Percentiles rank a stretch among this genome's conserved stretches.
Conservation (phyloP, 30 jellyfish, hydroid and myxozoan genomes). For the Phacellophora camtschatica region DNA sequence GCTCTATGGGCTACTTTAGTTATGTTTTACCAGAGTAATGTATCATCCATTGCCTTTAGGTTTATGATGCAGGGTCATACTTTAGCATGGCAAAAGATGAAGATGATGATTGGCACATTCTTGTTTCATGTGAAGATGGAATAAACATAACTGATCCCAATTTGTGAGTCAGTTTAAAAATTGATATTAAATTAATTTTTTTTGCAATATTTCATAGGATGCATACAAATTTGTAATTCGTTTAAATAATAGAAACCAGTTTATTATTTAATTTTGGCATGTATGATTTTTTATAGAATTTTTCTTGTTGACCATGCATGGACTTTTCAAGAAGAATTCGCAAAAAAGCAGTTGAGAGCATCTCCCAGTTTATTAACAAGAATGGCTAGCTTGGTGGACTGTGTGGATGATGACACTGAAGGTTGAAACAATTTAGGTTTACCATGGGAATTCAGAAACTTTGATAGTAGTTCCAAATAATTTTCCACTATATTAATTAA, state of each 20-base stretch:
- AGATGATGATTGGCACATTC: constrained; percentile 66
- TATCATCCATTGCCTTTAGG: neutral
- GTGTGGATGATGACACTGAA: neutral
- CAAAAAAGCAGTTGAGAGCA: constrained; percentile 39
- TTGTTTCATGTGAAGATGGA: constrained; percentile 58
- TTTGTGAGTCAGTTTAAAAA: too few relatives aligned
- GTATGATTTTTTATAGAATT: constrained; percentile 42
- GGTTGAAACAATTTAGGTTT: too few relatives aligned
- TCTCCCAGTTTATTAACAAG: constrained; percentile 27
- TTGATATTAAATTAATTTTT: too few relatives aligned
- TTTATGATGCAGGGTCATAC: constrained; percentile 68
- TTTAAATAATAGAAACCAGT: too few relatives aligned
- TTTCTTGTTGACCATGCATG: constrained; percentile 84
- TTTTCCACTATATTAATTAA: too few relatives aligned
- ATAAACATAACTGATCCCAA: constrained; percentile 33
- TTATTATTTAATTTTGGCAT: too few relatives aligned
- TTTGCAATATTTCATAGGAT: too few relatives aligned
- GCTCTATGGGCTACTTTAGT: too few relatives aligned
- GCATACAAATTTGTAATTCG: too few relatives aligned
- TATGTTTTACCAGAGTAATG: too few relatives aligned
- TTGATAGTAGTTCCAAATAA: too few relatives aligned
- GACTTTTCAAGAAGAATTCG: constrained; percentile 69
- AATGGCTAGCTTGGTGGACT: constrained; percentile 38
- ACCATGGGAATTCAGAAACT: too few relatives aligned
- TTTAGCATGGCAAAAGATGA: constrained; percentile 50